These are phyloP conservation scores for Eilema depressum DNA, from an alignment of 2,888 invertebrate genomes.

Conservation along the genomic window DNA sequence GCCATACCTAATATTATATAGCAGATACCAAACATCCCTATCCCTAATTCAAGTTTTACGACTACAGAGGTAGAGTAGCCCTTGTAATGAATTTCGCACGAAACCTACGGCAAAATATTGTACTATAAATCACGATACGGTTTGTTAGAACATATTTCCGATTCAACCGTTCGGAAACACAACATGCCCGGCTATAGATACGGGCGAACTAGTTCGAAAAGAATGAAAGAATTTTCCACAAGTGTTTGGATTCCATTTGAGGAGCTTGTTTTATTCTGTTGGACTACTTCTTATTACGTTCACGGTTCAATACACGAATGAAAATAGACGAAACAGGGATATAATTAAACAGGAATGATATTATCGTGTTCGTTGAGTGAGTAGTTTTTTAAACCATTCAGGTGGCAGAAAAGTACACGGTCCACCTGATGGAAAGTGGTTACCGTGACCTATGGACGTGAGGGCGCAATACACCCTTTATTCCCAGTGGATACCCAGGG, in stretches of 20 bases:
- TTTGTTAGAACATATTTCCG: background rate
- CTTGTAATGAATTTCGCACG: background rate
- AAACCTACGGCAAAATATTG: background rate
- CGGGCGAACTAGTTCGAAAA: background rate
- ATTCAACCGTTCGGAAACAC: background rate
- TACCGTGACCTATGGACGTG: too few relatives aligned
- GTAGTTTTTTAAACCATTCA: too few relatives aligned
- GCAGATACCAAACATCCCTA: background rate
- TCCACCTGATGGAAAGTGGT: too few relatives aligned
- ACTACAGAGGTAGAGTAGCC: background rate
- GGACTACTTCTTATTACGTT: background rate
- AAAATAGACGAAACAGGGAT: background rate
- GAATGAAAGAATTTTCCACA: background rate
- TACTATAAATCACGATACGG: background rate
- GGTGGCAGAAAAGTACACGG: too few relatives aligned
- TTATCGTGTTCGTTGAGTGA: too few relatives aligned
- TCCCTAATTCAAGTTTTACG: background rate
- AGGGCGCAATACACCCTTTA: too few relatives aligned
- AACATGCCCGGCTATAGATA: conserved; percentile 1
- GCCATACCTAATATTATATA: background rate
- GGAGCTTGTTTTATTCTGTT: background rate
- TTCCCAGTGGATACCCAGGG: too few relatives aligned
- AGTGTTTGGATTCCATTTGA: background rate
- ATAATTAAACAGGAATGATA: background rate
- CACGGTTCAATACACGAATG: background rate